Evolutionary conservation across 2,113 vertebrate genomes (phyloP).

Genomic region (Myiagra hebetior): DNA sequence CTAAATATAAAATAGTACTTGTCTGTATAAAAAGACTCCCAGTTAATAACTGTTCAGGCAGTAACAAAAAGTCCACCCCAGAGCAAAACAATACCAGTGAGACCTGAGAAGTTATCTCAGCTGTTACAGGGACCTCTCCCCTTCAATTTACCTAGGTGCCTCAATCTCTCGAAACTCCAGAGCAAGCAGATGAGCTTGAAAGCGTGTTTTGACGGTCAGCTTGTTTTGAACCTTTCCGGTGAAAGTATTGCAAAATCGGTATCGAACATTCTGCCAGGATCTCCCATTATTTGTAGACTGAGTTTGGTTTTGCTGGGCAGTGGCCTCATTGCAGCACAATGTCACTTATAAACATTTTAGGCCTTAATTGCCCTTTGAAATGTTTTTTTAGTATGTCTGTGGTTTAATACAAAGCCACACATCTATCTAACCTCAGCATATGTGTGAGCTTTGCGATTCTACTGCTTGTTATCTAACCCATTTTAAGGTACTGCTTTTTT

Average conservation of each 20-base stretch:
- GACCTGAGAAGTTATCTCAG: not conserved
- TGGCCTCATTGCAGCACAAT: not conserved
- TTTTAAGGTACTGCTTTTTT: not conserved
- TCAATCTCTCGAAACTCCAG: not conserved
- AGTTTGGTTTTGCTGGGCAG: not conserved
- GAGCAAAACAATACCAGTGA: not conserved
- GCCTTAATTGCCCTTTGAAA: not conserved
- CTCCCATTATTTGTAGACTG: not conserved
- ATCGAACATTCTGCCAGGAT: not conserved
- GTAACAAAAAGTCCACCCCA: not conserved
- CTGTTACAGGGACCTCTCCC: not conserved
- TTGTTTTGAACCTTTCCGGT: not conserved
- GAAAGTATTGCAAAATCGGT: not conserved
- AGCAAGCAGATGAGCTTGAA: not conserved
- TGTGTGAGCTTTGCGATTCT: not conserved
- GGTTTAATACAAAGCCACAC: not conserved
- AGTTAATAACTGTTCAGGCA: not conserved
- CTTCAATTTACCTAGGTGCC: not conserved
- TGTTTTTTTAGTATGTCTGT: not conserved
- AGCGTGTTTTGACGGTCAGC: not conserved
- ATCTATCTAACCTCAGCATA: not conserved
- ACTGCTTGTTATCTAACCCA: not conserved
- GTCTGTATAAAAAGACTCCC: not conserved
- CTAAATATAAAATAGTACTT: not conserved
- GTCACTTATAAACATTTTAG: not conserved